A percentile compares a stretch with the other conserved stretches of the same genome.
phyloP scores from a whole-genome alignment of 2,888 invertebrate genomes.

The Dorcus hopei region DNA sequence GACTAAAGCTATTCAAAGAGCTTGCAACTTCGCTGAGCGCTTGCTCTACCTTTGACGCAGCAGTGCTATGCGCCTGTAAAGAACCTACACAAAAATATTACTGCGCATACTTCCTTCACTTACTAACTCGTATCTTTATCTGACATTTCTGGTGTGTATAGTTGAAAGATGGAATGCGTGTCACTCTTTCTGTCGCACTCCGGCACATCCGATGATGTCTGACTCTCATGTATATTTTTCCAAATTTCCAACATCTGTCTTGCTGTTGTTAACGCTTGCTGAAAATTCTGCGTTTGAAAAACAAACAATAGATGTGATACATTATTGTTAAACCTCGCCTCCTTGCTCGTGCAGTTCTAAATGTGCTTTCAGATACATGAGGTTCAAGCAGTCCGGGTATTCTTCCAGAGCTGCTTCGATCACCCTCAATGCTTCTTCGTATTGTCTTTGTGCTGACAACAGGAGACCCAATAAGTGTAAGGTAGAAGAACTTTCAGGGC shows the following conservation, averaged over 20 bases:
- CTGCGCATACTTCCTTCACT: background rate
- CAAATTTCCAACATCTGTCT: slow-evolving; percentile 86
- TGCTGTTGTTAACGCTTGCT: slow-evolving; percentile 80
- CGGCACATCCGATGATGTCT: slow-evolving; percentile 60
- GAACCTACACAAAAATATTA: slow-evolving; percentile 60
- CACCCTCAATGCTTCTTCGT: slow-evolving; percentile 72
- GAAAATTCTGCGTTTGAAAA: slow-evolving; percentile 11
- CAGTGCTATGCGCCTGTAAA: slow-evolving; percentile 79
- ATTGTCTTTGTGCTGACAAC: slow-evolving; percentile 72
- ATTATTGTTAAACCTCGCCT: slow-evolving; percentile 55
- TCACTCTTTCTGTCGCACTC: slow-evolving; percentile 73
- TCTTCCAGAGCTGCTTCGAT: slow-evolving; percentile 83
- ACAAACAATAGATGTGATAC: no score
- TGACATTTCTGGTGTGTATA: slow-evolving; percentile 76
- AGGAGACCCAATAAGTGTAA: slow-evolving; percentile 75
- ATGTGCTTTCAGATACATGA: slow-evolving; percentile 77
- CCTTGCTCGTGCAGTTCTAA: slow-evolving; percentile 76
- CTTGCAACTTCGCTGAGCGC: slow-evolving; percentile 92
- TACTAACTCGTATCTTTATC: slow-evolving; percentile 78
- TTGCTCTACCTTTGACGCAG: slow-evolving; percentile 82
- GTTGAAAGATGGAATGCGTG: slow-evolving; percentile 68
- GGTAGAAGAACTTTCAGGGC: slow-evolving; percentile 73
- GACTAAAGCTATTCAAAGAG: slow-evolving; percentile 70
- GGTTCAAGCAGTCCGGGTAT: slow-evolving; percentile 85
- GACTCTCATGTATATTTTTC: slow-evolving; percentile 73